Evolutionary conservation across 2,888 invertebrate species (phyloP).

Genomic region (Orchestes rusci): DNA sequence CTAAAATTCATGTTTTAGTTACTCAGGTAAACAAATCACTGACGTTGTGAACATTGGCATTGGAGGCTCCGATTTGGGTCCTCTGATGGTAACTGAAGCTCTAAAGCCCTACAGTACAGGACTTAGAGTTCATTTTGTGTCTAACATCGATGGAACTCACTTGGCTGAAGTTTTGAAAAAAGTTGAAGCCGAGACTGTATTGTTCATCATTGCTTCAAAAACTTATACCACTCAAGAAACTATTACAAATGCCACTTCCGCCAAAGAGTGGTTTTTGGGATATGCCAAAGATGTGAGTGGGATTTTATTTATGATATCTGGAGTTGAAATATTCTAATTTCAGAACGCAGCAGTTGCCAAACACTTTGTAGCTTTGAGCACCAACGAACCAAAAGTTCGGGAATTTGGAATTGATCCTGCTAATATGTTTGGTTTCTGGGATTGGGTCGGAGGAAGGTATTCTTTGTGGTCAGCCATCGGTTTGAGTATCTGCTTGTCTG

Average conservation of each 20-base stretch:
- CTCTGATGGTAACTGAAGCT: slow-evolving; percentile 98
- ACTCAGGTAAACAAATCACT: slow-evolving; percentile 88
- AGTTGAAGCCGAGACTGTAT: slow-evolving; percentile 83
- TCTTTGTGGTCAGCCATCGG: slow-evolving; percentile 99
- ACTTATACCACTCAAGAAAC: slow-evolving; percentile 99
- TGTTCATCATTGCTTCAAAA: slow-evolving; percentile 99
- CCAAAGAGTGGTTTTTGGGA: slow-evolving; percentile 91
- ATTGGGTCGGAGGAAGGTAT: slow-evolving; percentile 98
- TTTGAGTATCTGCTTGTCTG: slow-evolving; percentile 84
- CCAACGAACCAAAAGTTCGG: slow-evolving; percentile 88
- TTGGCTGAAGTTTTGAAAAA: slow-evolving; percentile 87
- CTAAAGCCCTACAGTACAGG: slow-evolving; percentile 85
- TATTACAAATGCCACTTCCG: slow-evolving; percentile 96
- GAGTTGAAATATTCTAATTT: slow-evolving; percentile 23
- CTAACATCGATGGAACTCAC: slow-evolving; percentile 99
- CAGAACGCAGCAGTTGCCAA: slow-evolving; percentile 80
- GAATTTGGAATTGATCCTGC: slow-evolving; percentile 95
- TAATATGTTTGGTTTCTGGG: slow-evolving; percentile 99
- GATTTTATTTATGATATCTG: background rate
- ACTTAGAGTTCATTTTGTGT: slow-evolving; percentile 89
- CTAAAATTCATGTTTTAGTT: slow-evolving; percentile 42
- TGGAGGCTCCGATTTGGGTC: slow-evolving; percentile 98
- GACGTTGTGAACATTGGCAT: slow-evolving; percentile 99
- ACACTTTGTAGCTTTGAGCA: slow-evolving; percentile 97
- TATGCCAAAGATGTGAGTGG: slow-evolving; percentile 73